Evolutionary conservation across 2,113 vertebrate species (phyloP), one percentile per base, ranked within the genome.

Genomic region (Hypomesus transpacificus): DNA sequence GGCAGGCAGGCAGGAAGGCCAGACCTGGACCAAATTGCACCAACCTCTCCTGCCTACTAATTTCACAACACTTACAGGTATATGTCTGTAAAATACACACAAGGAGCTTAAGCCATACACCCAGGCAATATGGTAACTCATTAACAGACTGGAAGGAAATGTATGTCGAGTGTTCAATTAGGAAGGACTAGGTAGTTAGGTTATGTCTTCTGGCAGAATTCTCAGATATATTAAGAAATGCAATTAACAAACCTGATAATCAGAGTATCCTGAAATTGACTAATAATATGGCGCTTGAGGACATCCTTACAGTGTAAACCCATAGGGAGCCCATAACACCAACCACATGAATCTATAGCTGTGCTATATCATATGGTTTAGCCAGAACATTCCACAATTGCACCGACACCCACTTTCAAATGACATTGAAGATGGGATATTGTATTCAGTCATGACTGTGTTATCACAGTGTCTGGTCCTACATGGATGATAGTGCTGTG

Each of bases 201-300:
- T 82, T 75, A 82, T 82, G 81, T 76, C 77, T 83, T 69, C 80
- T 82, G 84, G 81, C 75, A 75, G 65, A 69, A 21, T 84, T 57
- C 60, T 68, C 79, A 84, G 87, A 87, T 85, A 85, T 84, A 89
- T 86, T 88, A 88, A 84, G 86, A 86, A 83, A 80, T 82, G 86
- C 88, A 87, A 88, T 90, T 89, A 87, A 88, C 85, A 85, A 85
- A 85, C 64, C 71, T 85, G 74, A 87, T 86, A 57, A 86, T 88
- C 76, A 20, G 57, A 74, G 24, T 74, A 62, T 74, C 65, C 65
- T 85, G 73, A 87, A 87, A 87, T 84, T 77, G 86, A 84, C 82
- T 88, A 83, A 88, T 88, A 87, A 88, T 85, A 80, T 82, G 70
- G 50, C 79, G 87, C 87, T 87, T 66, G 81, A 87, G 84, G 87